A percentile compares a stretch with the other conserved stretches of the same genome.
Evolutionary conservation across 1,140 invertebrate species (phyloP).

Genomic region (Argopecten irradians): DNA sequence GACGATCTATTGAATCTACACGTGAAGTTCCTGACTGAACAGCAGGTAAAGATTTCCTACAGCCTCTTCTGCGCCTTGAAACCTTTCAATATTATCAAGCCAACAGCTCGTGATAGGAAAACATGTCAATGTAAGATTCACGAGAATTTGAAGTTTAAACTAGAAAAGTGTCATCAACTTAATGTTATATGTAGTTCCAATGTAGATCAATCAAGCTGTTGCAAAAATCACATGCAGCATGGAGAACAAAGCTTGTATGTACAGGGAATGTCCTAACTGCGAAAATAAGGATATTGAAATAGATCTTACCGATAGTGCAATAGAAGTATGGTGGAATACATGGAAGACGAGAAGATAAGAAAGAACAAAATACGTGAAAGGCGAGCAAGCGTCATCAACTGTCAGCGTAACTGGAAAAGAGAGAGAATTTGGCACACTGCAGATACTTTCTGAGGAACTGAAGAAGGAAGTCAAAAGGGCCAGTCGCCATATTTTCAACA

Average conservation of each 20-base stretch:
- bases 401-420: conserved; percentile 30
- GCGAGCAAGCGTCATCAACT: neutral
- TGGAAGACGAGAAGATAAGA: conserved; percentile 27
- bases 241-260: conserved; percentile 33
- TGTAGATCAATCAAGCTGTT: neutral
- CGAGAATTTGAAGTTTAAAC: conserved; percentile 42
- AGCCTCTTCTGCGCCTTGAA: conserved; percentile 32
- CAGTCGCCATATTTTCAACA: conserved; percentile 37
- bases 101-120: conserved; percentile 47
- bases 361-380: conserved; percentile 23
- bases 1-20: conserved; percentile 39
- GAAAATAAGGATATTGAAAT: neutral
- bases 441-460: conserved; percentile 24
- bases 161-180: conserved; percentile 10
- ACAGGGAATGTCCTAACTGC: conserved; percentile 29
- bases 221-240: neutral
- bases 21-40: conserved; percentile 39
- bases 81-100: conserved; percentile 36
- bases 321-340: conserved; percentile 29
- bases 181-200: neutral
- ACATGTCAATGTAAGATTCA: conserved; percentile 50
- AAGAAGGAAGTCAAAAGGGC: neutral
- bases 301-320: neutral
- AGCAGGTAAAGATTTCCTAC: conserved; percentile 27
- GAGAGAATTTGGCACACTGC: conserved; percentile 29